Evolutionary conservation across 2,797 vertebrate genomes (phyloP).

Genomic region (Danionella dracula): DNA sequence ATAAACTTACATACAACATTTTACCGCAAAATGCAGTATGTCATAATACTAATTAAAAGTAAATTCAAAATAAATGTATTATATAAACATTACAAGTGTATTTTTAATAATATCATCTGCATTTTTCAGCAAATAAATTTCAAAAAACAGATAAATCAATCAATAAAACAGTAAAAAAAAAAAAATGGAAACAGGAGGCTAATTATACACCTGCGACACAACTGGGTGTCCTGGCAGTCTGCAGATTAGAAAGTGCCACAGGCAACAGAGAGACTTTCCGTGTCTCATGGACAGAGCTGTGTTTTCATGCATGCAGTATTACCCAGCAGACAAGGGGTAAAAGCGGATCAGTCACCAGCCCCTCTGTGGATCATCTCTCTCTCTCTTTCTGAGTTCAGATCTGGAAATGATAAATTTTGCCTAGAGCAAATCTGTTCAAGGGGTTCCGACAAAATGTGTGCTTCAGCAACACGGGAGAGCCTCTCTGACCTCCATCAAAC

Average conservation of each 20-base stretch:
- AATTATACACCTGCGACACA: slow-evolving; percentile 70
- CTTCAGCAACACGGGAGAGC: slow-evolving; percentile 56
- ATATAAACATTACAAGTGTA: too few species aligned
- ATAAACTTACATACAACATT: too few species aligned
- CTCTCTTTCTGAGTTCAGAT: slow-evolving; percentile 69
- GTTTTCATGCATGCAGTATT: slow-evolving; percentile 80
- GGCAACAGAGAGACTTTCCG: slow-evolving; percentile 61
- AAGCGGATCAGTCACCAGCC: slow-evolving; percentile 72
- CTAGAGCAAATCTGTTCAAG: slow-evolving; percentile 67
- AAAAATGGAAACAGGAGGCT: slow-evolving; percentile 68
- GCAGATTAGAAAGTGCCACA: slow-evolving; percentile 35
- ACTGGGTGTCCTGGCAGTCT: slow-evolving; percentile 60
- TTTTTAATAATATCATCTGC: too few species aligned
- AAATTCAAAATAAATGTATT: too few species aligned
- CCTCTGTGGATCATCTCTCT: slow-evolving; percentile 61
- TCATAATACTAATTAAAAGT: too few species aligned
- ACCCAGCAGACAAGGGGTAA: slow-evolving; percentile 68
- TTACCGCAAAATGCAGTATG: too few species aligned
- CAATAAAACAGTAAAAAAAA: background rate
- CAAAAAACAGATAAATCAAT: slow-evolving; percentile 2
- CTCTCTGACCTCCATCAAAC: slow-evolving; percentile 77
- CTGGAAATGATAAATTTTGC: slow-evolving; percentile 78
- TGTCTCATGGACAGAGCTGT: slow-evolving; percentile 48
- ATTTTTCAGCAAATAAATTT: background rate
- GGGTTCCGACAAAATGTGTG: slow-evolving; percentile 59